Evolutionary conservation across 2,113 vertebrate species (phyloP).

Genomic region (Brienomyrus brachyistius): DNA sequence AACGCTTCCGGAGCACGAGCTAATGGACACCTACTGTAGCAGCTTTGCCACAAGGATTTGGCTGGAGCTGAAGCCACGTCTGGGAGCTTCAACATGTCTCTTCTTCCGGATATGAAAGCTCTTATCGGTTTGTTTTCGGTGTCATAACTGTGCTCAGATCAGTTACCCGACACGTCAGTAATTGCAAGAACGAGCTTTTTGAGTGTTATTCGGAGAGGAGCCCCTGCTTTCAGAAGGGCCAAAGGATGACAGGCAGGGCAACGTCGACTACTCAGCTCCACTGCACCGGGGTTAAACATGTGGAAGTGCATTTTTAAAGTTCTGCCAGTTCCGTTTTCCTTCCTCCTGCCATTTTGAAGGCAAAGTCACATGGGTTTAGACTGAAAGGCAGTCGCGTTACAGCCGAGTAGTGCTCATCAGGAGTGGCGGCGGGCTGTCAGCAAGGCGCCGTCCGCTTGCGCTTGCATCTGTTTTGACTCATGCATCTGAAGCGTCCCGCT

Average conservation of each 20-base stretch:
- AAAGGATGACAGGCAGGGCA: not conserved
- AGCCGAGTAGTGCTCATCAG: slow-evolving; percentile 11
- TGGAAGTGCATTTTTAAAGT: slow-evolving; percentile 24
- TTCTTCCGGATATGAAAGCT: not conserved
- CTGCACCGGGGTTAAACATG: not conserved
- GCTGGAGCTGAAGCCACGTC: not conserved
- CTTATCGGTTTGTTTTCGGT: not conserved
- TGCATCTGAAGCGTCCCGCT: not conserved
- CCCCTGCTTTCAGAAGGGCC: not conserved
- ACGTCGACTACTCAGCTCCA: not conserved
- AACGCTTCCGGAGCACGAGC: not conserved
- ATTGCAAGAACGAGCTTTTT: not conserved
- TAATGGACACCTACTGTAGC: not conserved
- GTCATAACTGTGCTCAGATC: not conserved
- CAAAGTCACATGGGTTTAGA: slow-evolving; percentile 17
- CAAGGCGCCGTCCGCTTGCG: slow-evolving; percentile 16
- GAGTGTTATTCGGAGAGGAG: not conserved
- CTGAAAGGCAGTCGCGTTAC: slow-evolving; percentile 13
- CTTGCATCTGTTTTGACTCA: not conserved
- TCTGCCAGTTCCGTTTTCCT: not conserved
- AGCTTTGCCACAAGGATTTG: not conserved
- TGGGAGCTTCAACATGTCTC: not conserved
- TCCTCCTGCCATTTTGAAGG: slow-evolving; percentile 4
- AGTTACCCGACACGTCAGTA: not conserved
- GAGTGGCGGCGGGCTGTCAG: slow-evolving; percentile 9